A percentile compares a stretch with the other conserved stretches of the same genome.
phyloP scores from a whole-genome alignment of 2,797 vertebrate species.

The Loriculus beryllinus region DNA sequence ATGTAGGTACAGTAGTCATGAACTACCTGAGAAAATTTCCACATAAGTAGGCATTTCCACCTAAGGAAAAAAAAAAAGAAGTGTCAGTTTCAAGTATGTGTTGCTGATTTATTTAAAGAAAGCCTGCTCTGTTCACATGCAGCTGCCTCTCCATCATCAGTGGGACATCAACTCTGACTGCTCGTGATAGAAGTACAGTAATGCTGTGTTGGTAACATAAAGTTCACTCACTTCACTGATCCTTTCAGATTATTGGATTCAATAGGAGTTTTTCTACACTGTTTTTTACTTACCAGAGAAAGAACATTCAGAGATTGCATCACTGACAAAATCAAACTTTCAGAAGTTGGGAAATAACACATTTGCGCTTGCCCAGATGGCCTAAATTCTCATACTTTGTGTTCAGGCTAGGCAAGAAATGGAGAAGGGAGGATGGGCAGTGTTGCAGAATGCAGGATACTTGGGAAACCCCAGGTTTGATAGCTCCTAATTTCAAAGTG shows the following conservation, averaged over 20 bases:
- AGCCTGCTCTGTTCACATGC: not conserved
- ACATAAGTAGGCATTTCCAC: not conserved
- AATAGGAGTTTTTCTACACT: not conserved
- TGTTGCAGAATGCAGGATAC: not conserved
- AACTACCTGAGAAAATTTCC: not conserved
- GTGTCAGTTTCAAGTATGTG: not conserved
- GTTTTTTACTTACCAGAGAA: not conserved
- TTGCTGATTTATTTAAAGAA: not conserved
- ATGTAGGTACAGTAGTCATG: not conserved
- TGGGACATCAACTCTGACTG: not conserved
- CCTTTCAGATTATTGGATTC: not conserved
- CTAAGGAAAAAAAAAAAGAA: not conserved
- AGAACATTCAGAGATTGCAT: not conserved
- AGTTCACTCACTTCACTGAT: not conserved
- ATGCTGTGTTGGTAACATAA: not conserved
- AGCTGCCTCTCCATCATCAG: not conserved
- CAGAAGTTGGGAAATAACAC: not conserved
- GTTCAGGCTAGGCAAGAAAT: not conserved
- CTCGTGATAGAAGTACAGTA: not conserved
- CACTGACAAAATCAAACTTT: not conserved
- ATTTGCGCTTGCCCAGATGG: not conserved
- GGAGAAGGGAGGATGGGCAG: not conserved
- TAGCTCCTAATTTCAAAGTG: conserved; percentile 11
- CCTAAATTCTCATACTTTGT: not conserved
- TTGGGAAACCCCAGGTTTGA: not conserved